These are phyloP conservation scores for Gadus chalcogrammus DNA, from an alignment of 2,113 vertebrate species.

Conservation along the genomic window DNA sequence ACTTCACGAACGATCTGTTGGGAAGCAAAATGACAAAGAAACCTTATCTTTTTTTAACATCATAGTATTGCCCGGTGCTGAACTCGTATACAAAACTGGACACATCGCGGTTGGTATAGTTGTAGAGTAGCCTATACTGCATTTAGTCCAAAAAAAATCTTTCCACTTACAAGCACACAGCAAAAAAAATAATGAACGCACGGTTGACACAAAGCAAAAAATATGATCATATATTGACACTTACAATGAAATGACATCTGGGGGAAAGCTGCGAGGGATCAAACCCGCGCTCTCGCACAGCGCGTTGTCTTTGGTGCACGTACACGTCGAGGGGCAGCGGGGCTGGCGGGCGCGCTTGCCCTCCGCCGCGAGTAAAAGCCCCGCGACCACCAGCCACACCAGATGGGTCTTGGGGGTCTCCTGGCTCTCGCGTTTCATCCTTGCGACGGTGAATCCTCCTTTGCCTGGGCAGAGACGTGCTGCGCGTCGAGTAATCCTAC, in stretches of 20 bases:
- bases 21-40: conserved; percentile 18
- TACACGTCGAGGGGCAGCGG: conserved; percentile 89
- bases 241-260: conserved; percentile 97
- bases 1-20: conserved; percentile 82
- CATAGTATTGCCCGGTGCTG: no score
- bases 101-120: background rate
- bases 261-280: conserved; percentile 91
- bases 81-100: background rate
- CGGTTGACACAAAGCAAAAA: background rate
- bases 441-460: conserved; percentile 22
- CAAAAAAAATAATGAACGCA: background rate
- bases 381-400: conserved; percentile 37
- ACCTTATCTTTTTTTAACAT: background rate
- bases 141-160: background rate
- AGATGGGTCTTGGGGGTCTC: conserved; percentile 24
- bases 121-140: background rate
- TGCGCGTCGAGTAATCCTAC: conserved; percentile 43
- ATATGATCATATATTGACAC: conserved; percentile 32
- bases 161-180: background rate
- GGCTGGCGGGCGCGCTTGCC: conserved; percentile 84
- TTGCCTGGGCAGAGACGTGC: conserved; percentile 35
- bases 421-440: conserved; percentile 45
- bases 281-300: conserved; percentile 90
- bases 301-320: conserved; percentile 99
- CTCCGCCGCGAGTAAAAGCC: conserved; percentile 64